A percentile compares a stretch with the other conserved stretches of the same genome.
Conservation (phyloP, 2,888 invertebrate species). For the Drosophila atripex region DNA sequence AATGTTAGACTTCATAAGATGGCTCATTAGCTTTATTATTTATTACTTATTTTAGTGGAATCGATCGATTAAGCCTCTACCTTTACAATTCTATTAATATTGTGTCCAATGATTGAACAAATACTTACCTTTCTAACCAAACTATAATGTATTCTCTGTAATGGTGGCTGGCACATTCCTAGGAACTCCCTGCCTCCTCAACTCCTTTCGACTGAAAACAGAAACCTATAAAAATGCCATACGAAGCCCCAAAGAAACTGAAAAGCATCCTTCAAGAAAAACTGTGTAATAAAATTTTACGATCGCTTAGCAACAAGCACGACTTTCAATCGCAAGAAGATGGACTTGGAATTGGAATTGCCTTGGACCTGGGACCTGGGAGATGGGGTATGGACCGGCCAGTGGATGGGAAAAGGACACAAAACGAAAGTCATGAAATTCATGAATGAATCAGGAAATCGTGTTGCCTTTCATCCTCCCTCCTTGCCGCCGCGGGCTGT, state of each 20-base stretch:
- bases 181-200: neutral
- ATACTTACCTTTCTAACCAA: neutral
- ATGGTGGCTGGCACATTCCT: neutral
- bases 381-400: neutral
- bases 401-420: slow-evolving; percentile 62
- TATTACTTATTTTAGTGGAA: no score
- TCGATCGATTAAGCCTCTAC: no score
- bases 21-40: no score
- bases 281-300: slow-evolving; percentile 69
- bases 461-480: slow-evolving; percentile 51
- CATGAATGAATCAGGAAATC: slow-evolving; percentile 78
- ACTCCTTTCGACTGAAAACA: neutral
- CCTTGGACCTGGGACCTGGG: slow-evolving; percentile 5
- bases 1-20: no score
- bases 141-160: neutral
- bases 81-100: no score
- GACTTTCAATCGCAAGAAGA: slow-evolving; percentile 15
- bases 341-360: slow-evolving; percentile 8
- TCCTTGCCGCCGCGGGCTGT: slow-evolving; percentile 23
- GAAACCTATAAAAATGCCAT: slow-evolving; percentile 26
- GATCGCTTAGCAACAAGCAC: slow-evolving; percentile 65
- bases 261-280: slow-evolving; percentile 35
- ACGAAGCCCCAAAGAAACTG: neutral
- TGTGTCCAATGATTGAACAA: neutral
- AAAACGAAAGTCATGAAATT: slow-evolving; percentile 69